Conservation (phyloP, 2,888 invertebrate species). For the Papilio elwesi region DNA sequence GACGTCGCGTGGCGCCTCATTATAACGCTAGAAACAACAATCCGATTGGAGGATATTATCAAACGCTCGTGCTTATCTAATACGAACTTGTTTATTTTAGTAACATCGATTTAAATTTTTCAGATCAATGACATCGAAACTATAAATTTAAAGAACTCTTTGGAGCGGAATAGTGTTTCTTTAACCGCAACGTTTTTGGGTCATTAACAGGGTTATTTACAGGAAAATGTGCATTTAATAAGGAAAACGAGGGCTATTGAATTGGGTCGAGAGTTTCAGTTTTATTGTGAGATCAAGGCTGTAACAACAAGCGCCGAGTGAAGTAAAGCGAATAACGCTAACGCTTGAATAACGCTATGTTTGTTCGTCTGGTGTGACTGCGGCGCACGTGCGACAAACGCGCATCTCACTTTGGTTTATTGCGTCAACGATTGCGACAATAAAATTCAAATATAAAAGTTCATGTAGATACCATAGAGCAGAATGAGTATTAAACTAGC, state of each 20-base stretch:
- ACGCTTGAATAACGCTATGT: conserved; percentile 25
- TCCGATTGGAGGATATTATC: conserved; percentile 23
- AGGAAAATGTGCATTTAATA: conserved; percentile 64
- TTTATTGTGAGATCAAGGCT: conserved; percentile 58
- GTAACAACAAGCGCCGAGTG: conserved; percentile 61
- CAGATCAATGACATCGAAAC: conserved; percentile 39
- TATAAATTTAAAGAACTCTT: conserved; percentile 36
- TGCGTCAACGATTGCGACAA: conserved; percentile 3
- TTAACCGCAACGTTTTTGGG: conserved; percentile 56
- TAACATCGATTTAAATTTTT: conserved; percentile 19
- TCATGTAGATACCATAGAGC: no score
- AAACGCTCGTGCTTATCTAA: conserved; percentile 26
- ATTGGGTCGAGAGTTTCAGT: conserved; percentile 68
- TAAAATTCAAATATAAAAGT: background rate
- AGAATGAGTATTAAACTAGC: no score
- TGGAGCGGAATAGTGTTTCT: conserved; percentile 20
- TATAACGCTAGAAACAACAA: conserved; percentile 29
- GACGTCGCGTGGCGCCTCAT: conserved; percentile 26
- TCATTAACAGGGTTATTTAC: conserved; percentile 76
- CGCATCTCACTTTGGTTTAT: background rate
- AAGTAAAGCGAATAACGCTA: conserved; percentile 39
- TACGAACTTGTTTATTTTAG: conserved; percentile 22
- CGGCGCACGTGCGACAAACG: conserved; percentile 8
- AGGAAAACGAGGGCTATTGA: conserved; percentile 65
- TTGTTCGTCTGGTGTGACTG: conserved; percentile 2